phyloP scores from a whole-genome alignment of 2,888 invertebrate species.

The Heteromyza rotundicornis region DNA sequence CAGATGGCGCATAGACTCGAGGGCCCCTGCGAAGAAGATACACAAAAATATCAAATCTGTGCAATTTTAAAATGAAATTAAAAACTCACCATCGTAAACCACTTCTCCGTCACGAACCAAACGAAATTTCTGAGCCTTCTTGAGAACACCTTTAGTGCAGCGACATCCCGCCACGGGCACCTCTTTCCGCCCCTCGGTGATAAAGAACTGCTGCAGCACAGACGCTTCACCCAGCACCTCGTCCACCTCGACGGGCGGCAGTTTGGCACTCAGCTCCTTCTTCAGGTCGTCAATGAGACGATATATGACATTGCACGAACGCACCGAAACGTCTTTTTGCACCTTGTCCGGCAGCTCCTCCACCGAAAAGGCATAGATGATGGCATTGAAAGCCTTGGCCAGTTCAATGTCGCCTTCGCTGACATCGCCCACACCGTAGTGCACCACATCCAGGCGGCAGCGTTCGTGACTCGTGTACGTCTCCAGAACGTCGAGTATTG shows the following conservation, averaged over 20 bases:
- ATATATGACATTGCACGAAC: constrained; percentile 89
- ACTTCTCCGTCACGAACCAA: constrained; percentile 72
- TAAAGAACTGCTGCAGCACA: constrained; percentile 81
- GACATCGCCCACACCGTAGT: constrained; percentile 89
- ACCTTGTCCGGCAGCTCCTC: constrained; percentile 62
- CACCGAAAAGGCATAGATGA: constrained; percentile 91
- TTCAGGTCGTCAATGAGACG: constrained; percentile 89
- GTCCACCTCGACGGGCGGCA: constrained; percentile 78
- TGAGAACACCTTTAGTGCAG: constrained; percentile 79
- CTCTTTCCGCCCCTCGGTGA: constrained; percentile 80
- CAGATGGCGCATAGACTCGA: constrained; percentile 85
- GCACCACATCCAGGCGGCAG: constrained; percentile 83
- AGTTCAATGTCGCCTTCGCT: constrained; percentile 83
- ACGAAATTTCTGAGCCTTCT: constrained; percentile 71
- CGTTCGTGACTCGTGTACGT: constrained; percentile 77
- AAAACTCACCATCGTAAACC: constrained; percentile 72
- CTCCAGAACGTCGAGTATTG: constrained; percentile 87
- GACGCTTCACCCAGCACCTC: constrained; percentile 84
- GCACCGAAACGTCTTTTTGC: constrained; percentile 67
- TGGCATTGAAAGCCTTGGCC: constrained; percentile 76
- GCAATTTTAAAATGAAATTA: not conserved
- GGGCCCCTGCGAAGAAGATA: constrained; percentile 65
- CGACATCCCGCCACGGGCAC: constrained; percentile 88
- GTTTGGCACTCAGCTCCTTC: constrained; percentile 72
- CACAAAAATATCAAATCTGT: not conserved